Evolutionary conservation across 2,113 vertebrate genomes (phyloP).

Genomic region (Microcebus murinus): DNA sequence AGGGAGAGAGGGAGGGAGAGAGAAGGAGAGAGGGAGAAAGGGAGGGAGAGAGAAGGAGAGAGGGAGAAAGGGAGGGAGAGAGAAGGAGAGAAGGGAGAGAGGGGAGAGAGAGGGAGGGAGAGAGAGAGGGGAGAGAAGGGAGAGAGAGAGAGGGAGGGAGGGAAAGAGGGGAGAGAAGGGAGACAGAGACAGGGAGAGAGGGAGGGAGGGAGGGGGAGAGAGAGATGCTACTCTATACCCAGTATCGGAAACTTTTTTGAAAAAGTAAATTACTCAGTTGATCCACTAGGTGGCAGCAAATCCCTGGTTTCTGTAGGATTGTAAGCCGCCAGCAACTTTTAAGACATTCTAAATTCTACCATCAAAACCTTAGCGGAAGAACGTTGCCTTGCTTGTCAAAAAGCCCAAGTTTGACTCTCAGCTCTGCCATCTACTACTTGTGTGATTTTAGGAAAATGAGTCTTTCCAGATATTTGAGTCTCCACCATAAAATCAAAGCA

Average conservation of each 20-base stretch:
- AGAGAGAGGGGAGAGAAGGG: too few species aligned
- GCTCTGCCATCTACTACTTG: neutral
- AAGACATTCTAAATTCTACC: neutral
- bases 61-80: too few species aligned
- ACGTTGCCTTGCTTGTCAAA: neutral
- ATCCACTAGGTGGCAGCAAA: conserved; percentile 75
- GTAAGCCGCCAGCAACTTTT: accelerated
- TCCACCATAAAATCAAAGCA: neutral
- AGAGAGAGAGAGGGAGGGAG: too few species aligned
- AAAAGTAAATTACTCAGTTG: neutral
- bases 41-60: too few species aligned
- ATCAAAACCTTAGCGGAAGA: neutral
- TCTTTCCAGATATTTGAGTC: neutral
- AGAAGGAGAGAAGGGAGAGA: too few species aligned
- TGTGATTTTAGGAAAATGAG: neutral
- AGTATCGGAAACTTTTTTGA: neutral
- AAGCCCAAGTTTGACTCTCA: neutral
- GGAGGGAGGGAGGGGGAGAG: too few species aligned
- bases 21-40: too few species aligned
- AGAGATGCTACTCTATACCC: neutral
- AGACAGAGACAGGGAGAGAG: too few species aligned
- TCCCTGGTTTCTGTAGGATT: neutral
- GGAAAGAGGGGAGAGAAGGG: too few species aligned
- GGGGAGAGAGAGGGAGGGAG: too few species aligned
- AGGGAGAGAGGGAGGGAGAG: too few species aligned